Evolutionary conservation across 1,140 invertebrate genomes (phyloP), one percentile per base, ranked within the genome.

Genomic region (Conus betulinus): DNA sequence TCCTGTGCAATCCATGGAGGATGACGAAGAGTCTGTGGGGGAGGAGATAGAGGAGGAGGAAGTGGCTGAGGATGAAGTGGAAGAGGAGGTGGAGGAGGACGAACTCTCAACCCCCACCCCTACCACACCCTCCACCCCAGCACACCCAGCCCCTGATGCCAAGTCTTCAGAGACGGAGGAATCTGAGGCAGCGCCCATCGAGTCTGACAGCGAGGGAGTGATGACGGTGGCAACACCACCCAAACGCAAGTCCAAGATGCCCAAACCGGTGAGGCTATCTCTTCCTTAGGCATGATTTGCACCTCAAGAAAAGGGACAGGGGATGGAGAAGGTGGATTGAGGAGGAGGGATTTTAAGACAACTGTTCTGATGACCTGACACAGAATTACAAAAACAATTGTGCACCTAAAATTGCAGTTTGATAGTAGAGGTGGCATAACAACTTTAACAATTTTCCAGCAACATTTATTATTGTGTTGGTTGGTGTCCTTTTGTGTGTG

Each of bases 121-220:
- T 20, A 60, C 39, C 79, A 84, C 83, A 20, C 55, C 81, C 63
- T 15, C 67, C 39, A 57, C 81, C 25, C 8, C 90, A 88, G 57
- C 87, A 85, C 6, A 89, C 76, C 0, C 51, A 25, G 13, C 23
- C 25, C 88, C 87, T 76, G 76, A 90, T 17, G 71, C 63, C 17
- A 87, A 85, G 60, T 55, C 79, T 39, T 88, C 89, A 25, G 91
- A 91, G 76, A 91, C 92, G 67, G 92, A 92, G n/a, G 91, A 92
- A 74, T 93, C 92, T 15, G 93, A 95, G 67, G 91, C 91, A 87
- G 74, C 90, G 7, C 86, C 88, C n/a, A 90, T 92, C 15, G 93
- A 93, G 81, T 93, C 94, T 11, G 94, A 94, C 83, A 94, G 93
- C 89, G 94, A 94, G 84, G 94, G 93, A 1, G 92, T 94, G 15